Base-by-base conservation (phyloP, 1,140 invertebrate species). In the Bombus affinis region DNA sequence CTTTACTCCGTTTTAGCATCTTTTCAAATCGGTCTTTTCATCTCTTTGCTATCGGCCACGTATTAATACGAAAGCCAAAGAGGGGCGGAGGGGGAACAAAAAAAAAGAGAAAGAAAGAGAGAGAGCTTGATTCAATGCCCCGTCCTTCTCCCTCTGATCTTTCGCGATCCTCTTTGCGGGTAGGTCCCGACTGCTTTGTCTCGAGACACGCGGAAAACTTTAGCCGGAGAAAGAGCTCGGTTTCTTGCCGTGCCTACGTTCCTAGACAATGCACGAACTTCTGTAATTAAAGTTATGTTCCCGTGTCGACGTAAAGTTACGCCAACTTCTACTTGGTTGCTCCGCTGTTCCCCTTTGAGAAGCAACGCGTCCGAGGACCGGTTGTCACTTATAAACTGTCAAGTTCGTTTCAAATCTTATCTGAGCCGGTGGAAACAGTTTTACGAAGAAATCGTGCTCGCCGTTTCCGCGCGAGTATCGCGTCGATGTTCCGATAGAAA, bases 231-330 rank as follows among this genome's bases (percentile, higher is more conserved):
- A 91, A 91, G 92, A 92, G 88, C 83, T 72, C 81, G 90, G 89
- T 93, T 93, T 93, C 92, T 89, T 92, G 86, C 78, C 59, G 65
- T 53, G 59, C 86, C 81, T 71, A 82, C 87, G 87, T 91, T 92
- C 88, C 90, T 91, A 91, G 92, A 93, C 92, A 93, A 93, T 93
- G 87, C 84, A 75, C 90, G 76, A 93, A 93, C 92, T 93, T 93
- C 88, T 88, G 92, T 93, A 91, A 92, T 93, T 93, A 93, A 92
- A 93, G 92, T 93, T 93, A 93, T 88, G 87, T 86, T 91, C 91
- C 88, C 87, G 83, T 89, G 91, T 87, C 89, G 85, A 86, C 89
- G 90, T 82, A 83, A 92, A 93, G 88, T 93, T 92, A 88, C 88
- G 83, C 68, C 28, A 92, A 93, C 88, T 92, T 93, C 79, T 77